These are phyloP conservation scores for Achatina immaculata DNA, from an alignment of 1,140 invertebrate species.

Conservation along the genomic window DNA sequence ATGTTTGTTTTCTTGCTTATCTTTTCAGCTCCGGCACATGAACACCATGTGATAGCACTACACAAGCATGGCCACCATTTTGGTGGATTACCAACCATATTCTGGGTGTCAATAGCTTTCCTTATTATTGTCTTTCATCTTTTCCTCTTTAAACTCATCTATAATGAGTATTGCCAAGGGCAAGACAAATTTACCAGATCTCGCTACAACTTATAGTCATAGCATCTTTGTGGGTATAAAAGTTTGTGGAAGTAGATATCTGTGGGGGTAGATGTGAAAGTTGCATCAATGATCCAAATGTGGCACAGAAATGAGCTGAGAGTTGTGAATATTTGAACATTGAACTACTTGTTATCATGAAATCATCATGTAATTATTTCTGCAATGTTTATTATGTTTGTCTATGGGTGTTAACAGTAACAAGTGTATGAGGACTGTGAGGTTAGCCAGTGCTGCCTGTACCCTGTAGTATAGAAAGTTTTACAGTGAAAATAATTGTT, in stretches of 20 bases:
- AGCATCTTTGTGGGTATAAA: not conserved
- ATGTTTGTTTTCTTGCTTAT: constrained; percentile 19
- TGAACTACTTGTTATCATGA: too few relatives aligned
- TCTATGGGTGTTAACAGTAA: too few relatives aligned
- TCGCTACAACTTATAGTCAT: constrained; percentile 44
- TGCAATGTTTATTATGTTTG: too few relatives aligned
- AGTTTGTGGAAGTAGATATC: not conserved
- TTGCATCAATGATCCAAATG: too few relatives aligned
- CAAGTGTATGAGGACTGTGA: too few relatives aligned
- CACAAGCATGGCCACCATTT: constrained; percentile 93
- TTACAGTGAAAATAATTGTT: too few relatives aligned
- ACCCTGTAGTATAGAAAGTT: too few relatives aligned
- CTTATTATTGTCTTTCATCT: constrained; percentile 94
- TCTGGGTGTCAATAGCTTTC: constrained; percentile 92
- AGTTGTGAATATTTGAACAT: too few relatives aligned
- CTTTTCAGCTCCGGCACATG: constrained; percentile 86
- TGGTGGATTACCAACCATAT: constrained; percentile 89
- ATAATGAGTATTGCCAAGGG: constrained; percentile 79
- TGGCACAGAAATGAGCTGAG: too few relatives aligned
- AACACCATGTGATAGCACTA: constrained; percentile 90
- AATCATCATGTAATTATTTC: too few relatives aligned
- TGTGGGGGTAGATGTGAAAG: not conserved
- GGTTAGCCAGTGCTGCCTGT: too few relatives aligned
- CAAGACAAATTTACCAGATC: constrained; percentile 52
- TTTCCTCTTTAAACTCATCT: constrained; percentile 93